A percentile compares a stretch with the other conserved stretches of the same genome.
These are phyloP conservation scores for Papilio dardanus DNA, from an alignment of 1,140 invertebrate genomes.

Conservation along the genomic window DNA sequence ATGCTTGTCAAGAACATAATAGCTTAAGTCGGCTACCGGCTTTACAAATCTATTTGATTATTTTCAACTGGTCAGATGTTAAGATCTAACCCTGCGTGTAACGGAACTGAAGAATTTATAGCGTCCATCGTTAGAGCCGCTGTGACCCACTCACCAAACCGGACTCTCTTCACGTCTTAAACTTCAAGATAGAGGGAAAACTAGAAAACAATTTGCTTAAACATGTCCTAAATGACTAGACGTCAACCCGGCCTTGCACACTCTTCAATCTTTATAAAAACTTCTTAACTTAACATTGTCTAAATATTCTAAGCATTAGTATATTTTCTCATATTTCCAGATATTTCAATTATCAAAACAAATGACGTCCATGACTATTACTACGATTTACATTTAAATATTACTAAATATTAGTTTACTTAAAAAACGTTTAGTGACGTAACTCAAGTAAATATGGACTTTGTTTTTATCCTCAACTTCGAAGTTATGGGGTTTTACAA, in stretches of 20 bases:
- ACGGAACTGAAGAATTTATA: constrained; percentile 22
- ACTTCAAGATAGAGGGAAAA: background rate
- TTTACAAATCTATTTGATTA: background rate
- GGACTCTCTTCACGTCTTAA: background rate
- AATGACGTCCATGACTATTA: background rate
- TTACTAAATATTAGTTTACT: background rate
- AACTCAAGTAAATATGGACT: background rate
- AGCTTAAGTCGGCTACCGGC: too few species aligned
- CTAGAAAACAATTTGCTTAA: background rate
- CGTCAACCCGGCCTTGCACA: too few species aligned
- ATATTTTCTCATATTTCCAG: too few species aligned
- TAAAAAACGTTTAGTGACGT: background rate
- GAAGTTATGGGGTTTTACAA: background rate
- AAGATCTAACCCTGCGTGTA: background rate
- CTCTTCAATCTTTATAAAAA: too few species aligned
- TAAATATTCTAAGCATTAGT: too few species aligned
- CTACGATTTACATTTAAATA: background rate
- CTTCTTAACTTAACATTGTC: too few species aligned
- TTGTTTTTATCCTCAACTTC: background rate
- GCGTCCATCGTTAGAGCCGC: background rate
- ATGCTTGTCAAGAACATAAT: background rate
- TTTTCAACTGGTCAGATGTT: background rate
- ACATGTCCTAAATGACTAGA: background rate
- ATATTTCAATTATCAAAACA: background rate
- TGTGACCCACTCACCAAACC: constrained; percentile 16